These are phyloP conservation scores for Hesperophylax magnus DNA, from an alignment of 1,140 invertebrate species.

Conservation along the genomic window DNA sequence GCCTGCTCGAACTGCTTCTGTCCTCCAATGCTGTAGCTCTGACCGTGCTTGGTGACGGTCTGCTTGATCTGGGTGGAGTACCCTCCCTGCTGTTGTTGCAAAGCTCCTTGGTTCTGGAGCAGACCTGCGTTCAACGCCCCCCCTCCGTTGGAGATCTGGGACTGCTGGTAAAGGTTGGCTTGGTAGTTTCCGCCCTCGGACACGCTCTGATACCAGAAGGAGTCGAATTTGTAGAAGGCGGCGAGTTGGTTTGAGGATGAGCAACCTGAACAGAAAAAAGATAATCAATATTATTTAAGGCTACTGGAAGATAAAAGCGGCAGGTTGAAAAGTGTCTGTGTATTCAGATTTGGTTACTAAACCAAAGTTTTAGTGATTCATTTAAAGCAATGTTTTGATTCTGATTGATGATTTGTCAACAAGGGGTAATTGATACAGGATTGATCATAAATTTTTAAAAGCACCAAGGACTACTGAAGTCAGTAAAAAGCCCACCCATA, in stretches of 20 bases:
- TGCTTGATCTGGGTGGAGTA: constrained; percentile 36
- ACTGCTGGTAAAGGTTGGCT: constrained; percentile 16
- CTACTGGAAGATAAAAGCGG: too few species aligned
- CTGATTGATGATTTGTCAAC: too few species aligned
- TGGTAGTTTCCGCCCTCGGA: constrained; percentile 58
- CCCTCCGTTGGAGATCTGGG: constrained; percentile 6
- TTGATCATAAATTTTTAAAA: too few species aligned
- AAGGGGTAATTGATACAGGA: too few species aligned
- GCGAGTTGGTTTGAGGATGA: constrained; percentile 66
- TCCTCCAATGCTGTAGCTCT: constrained; percentile 44
- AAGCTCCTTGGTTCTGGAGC: background rate
- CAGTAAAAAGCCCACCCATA: too few species aligned
- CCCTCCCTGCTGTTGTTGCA: constrained; percentile 28
- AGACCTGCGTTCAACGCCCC: background rate
- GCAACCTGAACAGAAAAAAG: constrained; percentile 61
- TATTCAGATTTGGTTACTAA: too few species aligned
- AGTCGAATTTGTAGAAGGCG: constrained; percentile 68
- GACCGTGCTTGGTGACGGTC: constrained; percentile 30
- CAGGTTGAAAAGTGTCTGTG: too few species aligned
- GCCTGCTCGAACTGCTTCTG: constrained; percentile 51
- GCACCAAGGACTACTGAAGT: too few species aligned
- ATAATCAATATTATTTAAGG: too few species aligned
- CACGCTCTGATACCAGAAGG: constrained; percentile 69
- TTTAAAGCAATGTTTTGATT: too few species aligned
- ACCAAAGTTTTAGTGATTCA: too few species aligned